Conservation (phyloP, 2,888 invertebrate species). For the Gandaritis pyraliata region DNA sequence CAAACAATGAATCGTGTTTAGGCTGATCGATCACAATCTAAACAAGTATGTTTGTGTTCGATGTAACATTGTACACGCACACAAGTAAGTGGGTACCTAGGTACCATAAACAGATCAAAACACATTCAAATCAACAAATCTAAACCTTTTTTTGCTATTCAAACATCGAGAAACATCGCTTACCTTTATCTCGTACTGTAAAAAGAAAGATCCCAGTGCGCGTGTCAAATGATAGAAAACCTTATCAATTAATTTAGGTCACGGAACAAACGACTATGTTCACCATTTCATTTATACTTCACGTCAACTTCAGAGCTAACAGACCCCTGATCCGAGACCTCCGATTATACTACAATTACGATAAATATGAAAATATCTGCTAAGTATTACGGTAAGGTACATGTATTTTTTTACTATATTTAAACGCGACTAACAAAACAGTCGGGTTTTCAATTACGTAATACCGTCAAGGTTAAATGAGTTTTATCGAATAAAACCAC, state of each 20-base stretch:
- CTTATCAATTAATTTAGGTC: conserved; percentile 28
- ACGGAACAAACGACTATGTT: conserved; percentile 26
- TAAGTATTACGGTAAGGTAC: too few relatives aligned
- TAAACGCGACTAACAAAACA: too few relatives aligned
- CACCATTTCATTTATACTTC: conserved; percentile 16
- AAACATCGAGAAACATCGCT: background rate
- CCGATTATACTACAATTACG: background rate
- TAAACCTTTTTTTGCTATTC: background rate
- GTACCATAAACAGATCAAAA: background rate
- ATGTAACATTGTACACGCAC: background rate
- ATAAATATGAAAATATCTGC: background rate
- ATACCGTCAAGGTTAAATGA: too few relatives aligned
- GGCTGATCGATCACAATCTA: background rate
- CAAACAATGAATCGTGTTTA: background rate
- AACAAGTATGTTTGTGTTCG: background rate
- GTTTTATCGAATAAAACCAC: too few relatives aligned
- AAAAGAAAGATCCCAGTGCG: conserved; percentile 3
- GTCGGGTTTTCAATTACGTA: too few relatives aligned
- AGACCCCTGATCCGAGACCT: conserved; percentile 3
- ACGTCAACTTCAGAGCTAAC: conserved; percentile 34
- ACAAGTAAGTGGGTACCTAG: too few relatives aligned
- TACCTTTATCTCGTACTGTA: background rate
- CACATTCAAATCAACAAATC: background rate
- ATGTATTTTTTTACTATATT: too few relatives aligned
- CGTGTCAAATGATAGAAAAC: conserved; percentile 15